These are phyloP conservation scores for Porites rus DNA, from an alignment of 92 coral and sea anemone genomes.

Conservation along the genomic window DNA sequence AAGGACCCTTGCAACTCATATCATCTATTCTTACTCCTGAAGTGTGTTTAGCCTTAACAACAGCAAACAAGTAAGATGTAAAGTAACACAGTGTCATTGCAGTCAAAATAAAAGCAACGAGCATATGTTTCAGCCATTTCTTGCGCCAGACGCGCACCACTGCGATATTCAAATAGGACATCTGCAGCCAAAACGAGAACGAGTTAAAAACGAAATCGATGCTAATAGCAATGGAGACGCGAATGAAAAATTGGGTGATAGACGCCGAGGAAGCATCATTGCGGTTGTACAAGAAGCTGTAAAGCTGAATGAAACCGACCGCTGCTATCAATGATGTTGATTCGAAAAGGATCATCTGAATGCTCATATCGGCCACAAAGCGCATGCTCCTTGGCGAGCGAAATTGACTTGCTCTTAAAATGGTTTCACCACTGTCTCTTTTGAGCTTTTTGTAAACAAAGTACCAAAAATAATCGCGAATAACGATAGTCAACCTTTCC, in stretches of 20 bases:
- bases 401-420: conserved; percentile 26
- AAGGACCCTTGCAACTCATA: conserved; percentile 51
- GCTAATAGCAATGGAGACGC: conserved; percentile 55
- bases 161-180: conserved; percentile 39
- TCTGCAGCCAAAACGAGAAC: conserved; percentile 59
- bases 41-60: conserved; percentile 10
- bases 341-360: conserved; percentile 75
- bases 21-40: background rate
- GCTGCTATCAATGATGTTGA: conserved; percentile 66
- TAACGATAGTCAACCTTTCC: conserved; percentile 59
- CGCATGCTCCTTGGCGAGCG: conserved; percentile 76
- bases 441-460: conserved; percentile 50
- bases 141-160: conserved; percentile 59
- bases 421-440: background rate
- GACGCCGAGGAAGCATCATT: background rate
- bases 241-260: conserved; percentile 41
- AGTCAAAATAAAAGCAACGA: conserved; percentile 20
- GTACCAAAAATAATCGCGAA: conserved; percentile 74
- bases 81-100: conserved; percentile 7
- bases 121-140: conserved; percentile 59
- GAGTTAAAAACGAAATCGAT: conserved; percentile 66
- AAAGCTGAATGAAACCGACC: conserved; percentile 69
- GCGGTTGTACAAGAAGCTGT: conserved; percentile 59
- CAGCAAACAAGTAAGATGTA: conserved; percentile 38
- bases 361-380: conserved; percentile 71